phyloP scores from a whole-genome alignment of 2,113 vertebrate genomes.

The Trogon surrucura region DNA sequence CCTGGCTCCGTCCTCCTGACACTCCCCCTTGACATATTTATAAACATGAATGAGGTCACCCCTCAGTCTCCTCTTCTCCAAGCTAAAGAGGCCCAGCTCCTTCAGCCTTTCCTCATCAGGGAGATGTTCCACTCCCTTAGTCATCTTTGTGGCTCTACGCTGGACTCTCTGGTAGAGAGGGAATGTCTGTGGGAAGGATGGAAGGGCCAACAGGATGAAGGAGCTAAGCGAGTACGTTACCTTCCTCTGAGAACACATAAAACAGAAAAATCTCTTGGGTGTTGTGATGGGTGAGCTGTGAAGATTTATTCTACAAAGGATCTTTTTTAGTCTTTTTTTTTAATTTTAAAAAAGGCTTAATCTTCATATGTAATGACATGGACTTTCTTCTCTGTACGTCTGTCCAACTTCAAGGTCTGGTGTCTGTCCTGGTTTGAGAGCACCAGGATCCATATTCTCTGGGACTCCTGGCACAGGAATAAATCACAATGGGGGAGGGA shows the following conservation, averaged over 20 bases:
- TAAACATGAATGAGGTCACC: no score
- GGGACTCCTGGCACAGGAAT: no score
- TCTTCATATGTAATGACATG: not conserved
- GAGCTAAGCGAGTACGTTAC: not conserved
- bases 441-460: not conserved
- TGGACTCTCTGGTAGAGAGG: no score
- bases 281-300: not conserved
- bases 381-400: not conserved
- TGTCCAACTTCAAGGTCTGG: not conserved
- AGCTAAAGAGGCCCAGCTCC: no score
- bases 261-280: not conserved
- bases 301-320: fast-evolving
- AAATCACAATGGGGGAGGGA: no score
- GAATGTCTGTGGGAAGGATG: not conserved
- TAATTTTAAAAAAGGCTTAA: not conserved
- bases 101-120: no score
- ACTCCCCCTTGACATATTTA: no score
- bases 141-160: no score
- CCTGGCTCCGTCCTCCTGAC: no score
- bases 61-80: no score
- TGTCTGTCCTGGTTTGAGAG: not conserved
- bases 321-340: no score
- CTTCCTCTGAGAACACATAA: not conserved
- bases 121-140: no score
- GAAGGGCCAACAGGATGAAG: not conserved